Evolutionary conservation across 2,797 vertebrate genomes (phyloP).

Genomic region (Thalassophryne amazonica): DNA sequence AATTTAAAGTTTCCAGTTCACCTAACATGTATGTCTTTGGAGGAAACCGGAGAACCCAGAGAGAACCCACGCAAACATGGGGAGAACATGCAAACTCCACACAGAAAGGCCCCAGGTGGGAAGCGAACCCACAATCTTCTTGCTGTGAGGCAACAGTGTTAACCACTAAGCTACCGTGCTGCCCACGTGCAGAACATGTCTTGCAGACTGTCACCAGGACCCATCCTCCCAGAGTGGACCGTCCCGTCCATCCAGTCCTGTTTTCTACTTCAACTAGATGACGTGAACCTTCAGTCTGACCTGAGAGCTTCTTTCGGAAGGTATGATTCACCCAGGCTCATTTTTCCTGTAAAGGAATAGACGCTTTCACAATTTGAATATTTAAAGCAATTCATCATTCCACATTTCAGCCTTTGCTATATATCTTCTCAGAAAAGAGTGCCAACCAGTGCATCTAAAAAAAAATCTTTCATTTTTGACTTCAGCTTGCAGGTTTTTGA

Average conservation of each 20-base stretch:
- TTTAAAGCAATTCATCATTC: conserved; percentile 53
- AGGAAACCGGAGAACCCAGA: too few relatives aligned
- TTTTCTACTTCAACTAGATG: conserved; percentile 41
- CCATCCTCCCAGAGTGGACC: conserved; percentile 9
- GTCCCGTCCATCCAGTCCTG: not conserved
- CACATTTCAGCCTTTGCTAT: conserved; percentile 32
- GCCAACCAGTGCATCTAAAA: conserved; percentile 35
- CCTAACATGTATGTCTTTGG: too few relatives aligned
- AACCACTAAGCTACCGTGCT: too few relatives aligned
- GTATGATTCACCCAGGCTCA: conserved; percentile 46
- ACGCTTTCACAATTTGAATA: conserved; percentile 49
- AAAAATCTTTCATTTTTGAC: conserved; percentile 19
- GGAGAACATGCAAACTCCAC: too few relatives aligned
- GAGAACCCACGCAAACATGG: too few relatives aligned
- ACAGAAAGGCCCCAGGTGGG: too few relatives aligned
- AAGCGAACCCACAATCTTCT: too few relatives aligned
- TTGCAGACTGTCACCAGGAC: conserved; percentile 25
- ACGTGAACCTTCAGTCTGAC: conserved; percentile 34
- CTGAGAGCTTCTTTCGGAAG: conserved; percentile 26
- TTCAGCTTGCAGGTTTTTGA: conserved; percentile 3
- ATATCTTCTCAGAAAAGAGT: conserved; percentile 35
- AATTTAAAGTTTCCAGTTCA: too few relatives aligned
- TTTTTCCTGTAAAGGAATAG: conserved; percentile 52
- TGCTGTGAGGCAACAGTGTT: too few relatives aligned
- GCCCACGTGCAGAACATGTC: conserved; percentile 30